Percentiles rank a stretch among this genome's conserved stretches.
Evolutionary conservation across 2,797 vertebrate species (phyloP).

Genomic region (Bovichtus diacanthus): DNA sequence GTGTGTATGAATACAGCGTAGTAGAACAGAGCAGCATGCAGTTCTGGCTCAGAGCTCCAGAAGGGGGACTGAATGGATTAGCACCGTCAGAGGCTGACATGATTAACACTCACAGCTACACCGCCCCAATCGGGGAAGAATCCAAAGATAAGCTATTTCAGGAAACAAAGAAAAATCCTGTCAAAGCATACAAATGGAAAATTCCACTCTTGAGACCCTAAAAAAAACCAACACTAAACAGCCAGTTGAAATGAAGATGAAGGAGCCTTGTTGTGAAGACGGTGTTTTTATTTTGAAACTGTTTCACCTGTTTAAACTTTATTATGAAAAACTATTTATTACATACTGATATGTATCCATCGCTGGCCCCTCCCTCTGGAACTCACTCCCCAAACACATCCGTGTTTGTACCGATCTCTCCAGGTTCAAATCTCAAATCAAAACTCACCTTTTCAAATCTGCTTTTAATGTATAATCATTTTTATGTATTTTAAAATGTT

Average conservation of each 20-base stretch:
- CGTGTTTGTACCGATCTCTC: no score
- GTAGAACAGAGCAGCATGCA: conserved; percentile 15
- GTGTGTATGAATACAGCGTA: not conserved
- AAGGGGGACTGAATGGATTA: conserved; percentile 64
- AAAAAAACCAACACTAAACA: not conserved
- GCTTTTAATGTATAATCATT: no score
- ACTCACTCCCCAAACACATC: no score
- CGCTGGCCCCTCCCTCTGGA: no score
- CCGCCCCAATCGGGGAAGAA: conserved; percentile 29
- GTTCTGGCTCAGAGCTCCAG: conserved; percentile 37
- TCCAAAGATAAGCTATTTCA: conserved; percentile 54
- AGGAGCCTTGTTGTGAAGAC: not conserved
- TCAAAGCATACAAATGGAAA: conserved; percentile 40
- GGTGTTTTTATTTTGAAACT: not conserved
- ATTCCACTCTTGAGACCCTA: conserved; percentile 1
- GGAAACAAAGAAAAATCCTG: conserved; percentile 59
- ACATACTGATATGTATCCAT: no score
- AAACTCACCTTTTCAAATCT: no score
- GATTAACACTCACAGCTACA: conserved; percentile 53
- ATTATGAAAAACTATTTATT: not conserved
- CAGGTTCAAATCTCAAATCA: no score
- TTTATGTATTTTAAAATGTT: no score
- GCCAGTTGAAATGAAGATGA: not conserved
- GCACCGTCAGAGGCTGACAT: conserved; percentile 47
- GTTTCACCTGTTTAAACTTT: not conserved